Percentiles rank a stretch among this genome's conserved stretches.
phyloP scores from a whole-genome alignment of 2,797 vertebrate genomes.

The Gymnodraco acuticeps region DNA sequence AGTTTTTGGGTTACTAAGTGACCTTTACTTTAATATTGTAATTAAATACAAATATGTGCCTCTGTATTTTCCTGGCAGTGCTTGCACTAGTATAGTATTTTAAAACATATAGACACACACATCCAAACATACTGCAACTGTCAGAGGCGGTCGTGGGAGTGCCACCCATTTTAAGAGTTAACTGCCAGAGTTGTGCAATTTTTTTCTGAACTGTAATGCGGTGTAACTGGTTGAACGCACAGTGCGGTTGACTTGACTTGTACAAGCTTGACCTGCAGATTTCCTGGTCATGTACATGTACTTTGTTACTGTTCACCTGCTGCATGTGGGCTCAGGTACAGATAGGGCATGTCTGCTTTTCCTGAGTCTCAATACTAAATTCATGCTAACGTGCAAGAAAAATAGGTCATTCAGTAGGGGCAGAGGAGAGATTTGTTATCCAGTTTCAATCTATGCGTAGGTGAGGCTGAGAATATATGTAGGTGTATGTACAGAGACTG shows the following conservation, averaged over 20 bases:
- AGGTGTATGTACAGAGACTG: conserved; percentile 31
- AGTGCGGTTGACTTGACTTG: conserved; percentile 52
- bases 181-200: conserved; percentile 41
- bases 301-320: conserved; percentile 29
- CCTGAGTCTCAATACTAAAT: conserved; percentile 13
- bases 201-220: conserved; percentile 39
- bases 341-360: background rate
- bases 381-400: conserved; percentile 10
- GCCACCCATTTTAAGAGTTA: conserved; percentile 30
- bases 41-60: conserved; percentile 30
- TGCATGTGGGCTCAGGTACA: background rate
- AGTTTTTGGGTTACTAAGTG: conserved; percentile 42
- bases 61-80: background rate
- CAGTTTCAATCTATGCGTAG: conserved; percentile 35
- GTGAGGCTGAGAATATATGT: conserved; percentile 30
- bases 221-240: conserved; percentile 66
- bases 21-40: conserved; percentile 38
- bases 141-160: conserved; percentile 17
- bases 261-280: conserved; percentile 50
- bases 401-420: conserved; percentile 35
- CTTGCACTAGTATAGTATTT: background rate
- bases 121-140: background rate
- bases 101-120: background rate
- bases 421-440: conserved; percentile 30
- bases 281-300: conserved; percentile 42